Base-by-base conservation (phyloP, 92 coral and sea anemone genomes). In the Meandrina meandrites region DNA sequence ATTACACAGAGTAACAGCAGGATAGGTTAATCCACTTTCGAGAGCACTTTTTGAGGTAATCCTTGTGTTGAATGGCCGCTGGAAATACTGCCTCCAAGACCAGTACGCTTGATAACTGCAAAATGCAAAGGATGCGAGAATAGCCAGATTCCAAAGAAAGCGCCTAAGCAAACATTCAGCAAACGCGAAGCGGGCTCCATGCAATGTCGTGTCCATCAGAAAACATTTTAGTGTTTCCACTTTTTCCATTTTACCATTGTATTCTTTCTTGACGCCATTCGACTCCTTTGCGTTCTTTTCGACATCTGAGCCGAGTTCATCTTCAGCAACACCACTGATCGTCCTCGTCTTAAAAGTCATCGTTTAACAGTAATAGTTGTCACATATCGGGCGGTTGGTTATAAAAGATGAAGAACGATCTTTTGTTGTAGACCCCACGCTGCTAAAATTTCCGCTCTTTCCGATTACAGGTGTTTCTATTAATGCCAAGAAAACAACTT, bases 1-100 rank as follows among this genome's bases (percentile, higher is more conserved):
- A 35, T 80, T 80, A 15, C 83, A 80, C 50, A 60, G 19, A 3
- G 83, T 57, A 14, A 80, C 83, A 8, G 83, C 83, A 15, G 74
- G 83, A 54, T 60, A 80, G 34, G 27, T 80, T 32, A 80, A 60
- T 21, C 18, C 36, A 16, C 18, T 34, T 31, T 64, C 34, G 9
- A 5, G 9, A 6, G 54, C 12, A 18, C 57, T 80, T 36, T 58
- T 36, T 19, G 54, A 60, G 31, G 84, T 36, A 40, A 58, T 80
- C 42, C 69, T 40, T 28, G 74, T 42, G 74, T 40, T 80, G 22
- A 62, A 80, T 37, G 84, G 84, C 37, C 74, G 36, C 34, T 36
- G 74, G 22, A 62, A 27, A 35, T 22, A 64, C 56, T 80, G 53
- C 24, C 8, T 62, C 12, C 8, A 30, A 14, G 75, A 35, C 24